phyloP scores from a whole-genome alignment of 2,888 invertebrate species.

The Pollenia amentaria region DNA sequence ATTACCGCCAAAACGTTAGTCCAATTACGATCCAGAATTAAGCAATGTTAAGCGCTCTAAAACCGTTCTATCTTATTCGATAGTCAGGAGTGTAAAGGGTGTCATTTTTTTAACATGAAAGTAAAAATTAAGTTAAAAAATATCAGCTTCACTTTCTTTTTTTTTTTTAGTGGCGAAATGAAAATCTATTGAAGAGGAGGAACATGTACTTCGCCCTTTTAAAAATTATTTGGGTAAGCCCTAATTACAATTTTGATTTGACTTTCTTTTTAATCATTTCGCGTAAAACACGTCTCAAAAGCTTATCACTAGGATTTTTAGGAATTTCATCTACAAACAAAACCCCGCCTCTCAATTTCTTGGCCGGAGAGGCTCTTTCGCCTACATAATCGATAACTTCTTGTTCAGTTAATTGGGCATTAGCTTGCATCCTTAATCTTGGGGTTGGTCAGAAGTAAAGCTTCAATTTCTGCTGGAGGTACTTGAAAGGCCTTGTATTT shows the following conservation, averaged over 20 bases:
- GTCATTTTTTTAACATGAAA: too few species aligned
- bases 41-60: too few species aligned
- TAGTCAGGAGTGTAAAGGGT: too few species aligned
- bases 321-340: conserved; percentile 90
- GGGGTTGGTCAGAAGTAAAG: conserved; percentile 89
- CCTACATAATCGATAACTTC: conserved; percentile 87
- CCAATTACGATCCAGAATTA: too few species aligned
- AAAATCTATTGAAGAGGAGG: too few species aligned
- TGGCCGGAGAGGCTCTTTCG: conserved; percentile 88
- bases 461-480: conserved; percentile 95
- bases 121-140: too few species aligned
- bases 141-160: too few species aligned
- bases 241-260: conserved; percentile 84
- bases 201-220: too few species aligned
- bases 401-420: conserved; percentile 85
- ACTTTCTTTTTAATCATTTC: conserved; percentile 80
- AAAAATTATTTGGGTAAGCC: too few species aligned
- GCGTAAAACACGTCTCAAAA: conserved; percentile 87
- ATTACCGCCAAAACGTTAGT: too few species aligned
- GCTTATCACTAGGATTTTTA: conserved; percentile 92
- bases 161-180: too few species aligned
- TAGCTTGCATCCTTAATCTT: conserved; percentile 89
- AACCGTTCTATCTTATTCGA: too few species aligned
- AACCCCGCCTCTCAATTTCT: conserved; percentile 90
- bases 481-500: conserved; percentile 95